Evolutionary conservation across 2,888 invertebrate species (phyloP).

Genomic region (Aethes cnicana): DNA sequence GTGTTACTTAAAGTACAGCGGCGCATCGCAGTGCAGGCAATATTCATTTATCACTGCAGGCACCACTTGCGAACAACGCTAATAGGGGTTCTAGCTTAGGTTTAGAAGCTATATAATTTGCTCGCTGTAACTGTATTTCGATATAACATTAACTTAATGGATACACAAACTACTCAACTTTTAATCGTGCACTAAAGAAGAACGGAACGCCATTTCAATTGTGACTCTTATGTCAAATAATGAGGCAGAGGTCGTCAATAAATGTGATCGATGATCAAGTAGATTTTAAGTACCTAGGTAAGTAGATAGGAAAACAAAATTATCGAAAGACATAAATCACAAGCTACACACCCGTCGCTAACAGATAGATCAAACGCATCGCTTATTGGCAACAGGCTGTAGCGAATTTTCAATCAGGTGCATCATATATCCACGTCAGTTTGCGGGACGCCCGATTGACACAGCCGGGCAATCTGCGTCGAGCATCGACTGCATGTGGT

Average conservation of each 20-base stretch:
- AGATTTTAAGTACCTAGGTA: no score
- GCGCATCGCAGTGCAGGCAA: conserved; percentile 21
- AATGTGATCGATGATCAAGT: no score
- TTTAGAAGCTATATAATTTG: conserved; percentile 13
- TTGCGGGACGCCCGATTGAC: conserved; percentile 32
- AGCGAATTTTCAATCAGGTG: conserved; percentile 51
- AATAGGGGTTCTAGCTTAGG: conserved; percentile 21
- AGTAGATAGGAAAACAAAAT: background rate
- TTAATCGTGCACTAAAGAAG: no score
- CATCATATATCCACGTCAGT: conserved; percentile 54
- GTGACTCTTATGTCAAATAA: no score
- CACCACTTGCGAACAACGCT: conserved; percentile 22
- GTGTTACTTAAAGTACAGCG: conserved; percentile 8
- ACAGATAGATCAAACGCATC: conserved; percentile 41
- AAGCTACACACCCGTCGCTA: conserved; percentile 36
- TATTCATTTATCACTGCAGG: conserved; percentile 25
- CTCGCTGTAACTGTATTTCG: conserved; percentile 40
- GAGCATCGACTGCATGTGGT: conserved; percentile 34
- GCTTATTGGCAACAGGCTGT: conserved; percentile 39
- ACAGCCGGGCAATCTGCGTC: conserved; percentile 51
- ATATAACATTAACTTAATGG: conserved; percentile 54
- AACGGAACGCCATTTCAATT: no score
- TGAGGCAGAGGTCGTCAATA: no score
- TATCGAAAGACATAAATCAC: conserved; percentile 37
- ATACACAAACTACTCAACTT: conserved; percentile 33